Evolutionary conservation across 2,113 vertebrate genomes (phyloP).

Genomic region (Aleadryas rufinucha): DNA sequence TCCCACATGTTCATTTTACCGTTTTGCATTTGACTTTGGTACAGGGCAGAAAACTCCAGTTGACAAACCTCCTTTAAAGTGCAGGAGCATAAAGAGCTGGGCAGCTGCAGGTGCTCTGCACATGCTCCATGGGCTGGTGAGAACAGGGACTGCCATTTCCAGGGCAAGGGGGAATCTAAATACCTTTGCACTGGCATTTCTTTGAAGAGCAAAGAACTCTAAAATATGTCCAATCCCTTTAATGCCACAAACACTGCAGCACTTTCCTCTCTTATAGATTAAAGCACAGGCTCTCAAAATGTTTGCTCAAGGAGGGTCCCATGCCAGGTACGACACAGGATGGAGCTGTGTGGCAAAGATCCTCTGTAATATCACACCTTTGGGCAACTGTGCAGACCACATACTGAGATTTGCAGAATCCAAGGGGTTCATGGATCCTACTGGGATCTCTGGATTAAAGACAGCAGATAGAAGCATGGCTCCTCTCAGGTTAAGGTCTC

Average conservation of each 20-base stretch:
- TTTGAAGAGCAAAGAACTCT: neutral
- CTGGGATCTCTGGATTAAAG: neutral
- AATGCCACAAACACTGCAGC: neutral
- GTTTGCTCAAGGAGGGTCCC: slow-evolving; percentile 17
- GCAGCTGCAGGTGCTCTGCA: neutral
- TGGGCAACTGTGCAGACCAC: neutral
- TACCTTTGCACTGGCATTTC: neutral
- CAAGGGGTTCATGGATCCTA: neutral
- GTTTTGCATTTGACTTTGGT: slow-evolving; percentile 44
- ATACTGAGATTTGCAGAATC: neutral
- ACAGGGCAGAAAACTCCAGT: slow-evolving; percentile 5
- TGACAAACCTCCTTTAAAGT: slow-evolving; percentile 21
- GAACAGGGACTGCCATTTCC: neutral
- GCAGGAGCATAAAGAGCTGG: neutral
- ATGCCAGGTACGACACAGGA: neutral
- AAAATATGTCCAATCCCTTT: neutral
- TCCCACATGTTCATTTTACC: slow-evolving; percentile 35
- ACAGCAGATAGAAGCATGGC: neutral
- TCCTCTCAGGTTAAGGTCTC: neutral
- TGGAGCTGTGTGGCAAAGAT: neutral
- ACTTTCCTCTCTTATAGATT: neutral
- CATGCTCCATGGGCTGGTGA: neutral
- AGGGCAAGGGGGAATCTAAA: neutral
- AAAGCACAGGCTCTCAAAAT: neutral
- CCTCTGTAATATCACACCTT: neutral